Evolutionary conservation across 2,888 invertebrate species (phyloP).

Genomic region (Amiota mariae): DNA sequence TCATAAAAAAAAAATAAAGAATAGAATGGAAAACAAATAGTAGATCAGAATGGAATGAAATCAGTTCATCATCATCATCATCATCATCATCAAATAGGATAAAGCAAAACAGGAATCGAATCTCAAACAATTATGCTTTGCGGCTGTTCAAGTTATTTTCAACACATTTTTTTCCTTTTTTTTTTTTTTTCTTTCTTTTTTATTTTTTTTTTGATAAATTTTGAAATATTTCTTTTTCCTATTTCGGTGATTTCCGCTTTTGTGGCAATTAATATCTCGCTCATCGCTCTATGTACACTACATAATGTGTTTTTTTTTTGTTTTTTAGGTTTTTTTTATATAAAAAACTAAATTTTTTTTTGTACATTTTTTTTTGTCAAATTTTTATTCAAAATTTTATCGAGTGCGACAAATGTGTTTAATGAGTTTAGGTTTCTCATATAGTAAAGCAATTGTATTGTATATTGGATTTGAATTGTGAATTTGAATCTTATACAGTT

Average conservation of each 20-base stretch:
- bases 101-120: neutral
- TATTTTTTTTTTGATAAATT: neutral
- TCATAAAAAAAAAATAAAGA: neutral
- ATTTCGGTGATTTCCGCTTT: slow-evolving; percentile 4
- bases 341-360: too few species aligned
- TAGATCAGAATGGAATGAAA: neutral
- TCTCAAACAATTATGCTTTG: neutral
- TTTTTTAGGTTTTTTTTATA: neutral
- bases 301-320: neutral
- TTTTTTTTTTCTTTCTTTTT: neutral
- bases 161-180: neutral
- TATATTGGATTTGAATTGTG: too few species aligned
- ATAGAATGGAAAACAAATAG: neutral
- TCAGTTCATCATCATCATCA: neutral
- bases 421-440: too few species aligned
- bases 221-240: neutral
- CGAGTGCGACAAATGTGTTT: too few species aligned
- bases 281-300: too few species aligned
- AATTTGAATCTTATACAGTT: too few species aligned
- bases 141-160: neutral
- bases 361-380: too few species aligned
- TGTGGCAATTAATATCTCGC: slow-evolving; percentile 4
- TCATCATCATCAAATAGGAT: neutral
- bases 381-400: too few species aligned
- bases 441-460: too few species aligned